Evolutionary conservation across 2,888 invertebrate genomes (phyloP), one percentile per base, ranked within the genome.

Genomic region (Cosmopolites sordidus): DNA sequence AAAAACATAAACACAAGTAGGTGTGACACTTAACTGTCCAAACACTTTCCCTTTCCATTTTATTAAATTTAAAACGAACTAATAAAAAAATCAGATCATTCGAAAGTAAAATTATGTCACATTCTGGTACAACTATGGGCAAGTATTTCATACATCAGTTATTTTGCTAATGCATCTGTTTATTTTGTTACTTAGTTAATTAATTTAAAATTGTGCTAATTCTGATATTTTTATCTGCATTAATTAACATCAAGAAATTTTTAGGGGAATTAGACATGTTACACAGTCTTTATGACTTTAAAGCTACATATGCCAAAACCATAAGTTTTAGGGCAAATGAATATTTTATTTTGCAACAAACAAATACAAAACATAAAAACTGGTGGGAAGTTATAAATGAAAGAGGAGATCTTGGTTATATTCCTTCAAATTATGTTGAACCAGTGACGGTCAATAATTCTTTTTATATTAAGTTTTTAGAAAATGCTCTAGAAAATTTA

Each of bases 381-480:
- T 91, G 90, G 91, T 91, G 89, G 90, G 88, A 89, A 78, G 90
- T 91, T 43, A 84, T 90, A 62, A 89, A 89, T 75, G 83, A 80
- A 71, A 83, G 82, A 69, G 91, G 89, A 64, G 86, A 88, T 72
- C 81, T 89, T 61, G 91, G 91, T 46, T 91, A 89, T 68, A 89
- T 91, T 62, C 91, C 91, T 55, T 90, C 89, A 45, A 91, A 91
- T 79, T 91, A 91, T 75, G 89, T 91, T 51, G 83, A 85, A 64
- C 80, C 82, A 65, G 81, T 88, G 65, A 86, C 87, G 79, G 90
- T 89, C 70, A 75, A 69, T 62, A 84, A 87, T 12, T 83, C 84
- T 64, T 87, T 85, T 68, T 80, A 84, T 68, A 75, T 87, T 40
- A 79, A 82, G 58, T 90, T 88, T 68, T 69, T 90, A 29, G 84